phyloP scores from a whole-genome alignment of 2,113 vertebrate genomes.

The Ciconia stormi region DNA sequence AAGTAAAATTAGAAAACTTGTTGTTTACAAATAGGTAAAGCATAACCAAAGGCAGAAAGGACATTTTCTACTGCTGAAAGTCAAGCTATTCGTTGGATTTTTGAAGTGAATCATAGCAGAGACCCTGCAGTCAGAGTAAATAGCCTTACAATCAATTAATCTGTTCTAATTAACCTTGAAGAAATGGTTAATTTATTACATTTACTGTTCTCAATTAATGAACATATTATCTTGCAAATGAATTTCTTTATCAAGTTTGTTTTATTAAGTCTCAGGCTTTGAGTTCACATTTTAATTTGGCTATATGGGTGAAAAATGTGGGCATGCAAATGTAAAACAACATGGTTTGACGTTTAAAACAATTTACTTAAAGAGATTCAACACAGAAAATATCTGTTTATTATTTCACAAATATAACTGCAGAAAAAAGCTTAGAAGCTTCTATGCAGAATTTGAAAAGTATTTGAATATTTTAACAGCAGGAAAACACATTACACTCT shows the following conservation, averaged over 20 bases:
- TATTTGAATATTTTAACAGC: background rate
- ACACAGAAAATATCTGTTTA: background rate
- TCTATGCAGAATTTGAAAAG: background rate
- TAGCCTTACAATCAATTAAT: background rate
- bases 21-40: background rate
- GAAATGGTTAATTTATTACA: background rate
- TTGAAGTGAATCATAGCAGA: background rate
- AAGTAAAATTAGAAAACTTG: background rate
- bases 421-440: background rate
- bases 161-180: conserved; percentile 3
- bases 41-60: background rate
- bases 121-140: background rate
- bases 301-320: background rate
- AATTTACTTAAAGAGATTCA: background rate
- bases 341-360: background rate
- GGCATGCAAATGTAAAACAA: background rate
- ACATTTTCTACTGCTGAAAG: background rate
- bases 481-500: background rate
- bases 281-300: background rate
- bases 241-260: background rate
- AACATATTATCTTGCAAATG: background rate
- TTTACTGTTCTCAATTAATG: background rate
- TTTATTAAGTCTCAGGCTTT: background rate
- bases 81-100: background rate
- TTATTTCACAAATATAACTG: background rate